A percentile compares a stretch with the other conserved stretches of the same genome.
phyloP scores from a whole-genome alignment of 2,797 vertebrate genomes.

The Amazonetta brasiliensis region DNA sequence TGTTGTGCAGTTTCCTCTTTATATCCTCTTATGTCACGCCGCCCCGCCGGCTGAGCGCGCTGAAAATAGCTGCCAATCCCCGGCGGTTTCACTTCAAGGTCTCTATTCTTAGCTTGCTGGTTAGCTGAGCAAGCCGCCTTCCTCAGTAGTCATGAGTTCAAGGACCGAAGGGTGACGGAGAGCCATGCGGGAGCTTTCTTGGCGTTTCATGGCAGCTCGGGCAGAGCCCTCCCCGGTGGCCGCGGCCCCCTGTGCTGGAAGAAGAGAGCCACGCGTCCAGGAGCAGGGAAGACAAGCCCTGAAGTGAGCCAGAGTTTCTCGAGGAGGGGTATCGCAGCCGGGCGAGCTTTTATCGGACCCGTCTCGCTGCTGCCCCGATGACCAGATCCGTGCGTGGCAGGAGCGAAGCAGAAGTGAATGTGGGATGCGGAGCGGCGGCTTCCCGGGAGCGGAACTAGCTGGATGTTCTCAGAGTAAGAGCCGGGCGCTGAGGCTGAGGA shows the following conservation, averaged over 20 bases:
- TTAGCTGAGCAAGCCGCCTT: conserved; percentile 37
- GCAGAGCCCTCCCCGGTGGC: not conserved
- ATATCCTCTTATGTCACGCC: conserved; percentile 68
- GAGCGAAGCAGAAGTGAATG: conserved; percentile 7
- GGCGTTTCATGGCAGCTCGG: not conserved
- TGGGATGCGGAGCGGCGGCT: conserved; percentile 30
- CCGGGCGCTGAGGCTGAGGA: not conserved
- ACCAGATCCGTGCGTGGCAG: not conserved
- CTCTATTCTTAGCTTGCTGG: conserved; percentile 73
- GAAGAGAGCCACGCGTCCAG: rapidly evolving
- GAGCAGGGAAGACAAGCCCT: rapidly evolving
- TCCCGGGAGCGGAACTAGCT: conserved; percentile 6
- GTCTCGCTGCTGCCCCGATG: not conserved
- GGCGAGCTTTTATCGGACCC: not conserved
- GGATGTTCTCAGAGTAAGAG: not conserved
- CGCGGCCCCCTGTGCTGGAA: rapidly evolving
- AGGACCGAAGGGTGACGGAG: not conserved
- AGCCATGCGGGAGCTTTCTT: not conserved
- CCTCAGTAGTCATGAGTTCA: conserved; percentile 55
- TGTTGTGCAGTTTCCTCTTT: conserved; percentile 71
- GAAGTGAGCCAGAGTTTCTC: not conserved
- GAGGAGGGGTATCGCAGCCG: rapidly evolving
- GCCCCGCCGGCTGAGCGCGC: conserved; percentile 17
- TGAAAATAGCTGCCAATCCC: conserved; percentile 72
- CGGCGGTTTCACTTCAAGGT: conserved; percentile 65